These are phyloP conservation scores for Physella acuta DNA, from an alignment of 1,140 invertebrate species.

Conservation along the genomic window DNA sequence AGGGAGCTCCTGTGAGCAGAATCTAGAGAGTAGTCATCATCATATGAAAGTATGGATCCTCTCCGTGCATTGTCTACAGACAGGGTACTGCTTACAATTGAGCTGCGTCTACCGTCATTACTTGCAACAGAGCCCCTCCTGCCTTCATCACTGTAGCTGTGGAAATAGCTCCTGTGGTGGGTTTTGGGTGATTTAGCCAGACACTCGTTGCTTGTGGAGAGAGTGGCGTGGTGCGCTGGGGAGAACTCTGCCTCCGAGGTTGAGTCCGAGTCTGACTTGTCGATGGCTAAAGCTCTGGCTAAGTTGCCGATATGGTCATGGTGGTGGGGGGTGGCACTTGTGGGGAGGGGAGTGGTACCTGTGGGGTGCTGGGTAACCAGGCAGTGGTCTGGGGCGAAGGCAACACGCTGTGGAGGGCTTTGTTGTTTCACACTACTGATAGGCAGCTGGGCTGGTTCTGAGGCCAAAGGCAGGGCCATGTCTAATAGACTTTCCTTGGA, in stretches of 20 bases:
- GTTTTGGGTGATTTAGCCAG: not conserved
- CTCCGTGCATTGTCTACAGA: no score
- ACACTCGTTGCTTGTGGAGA: conserved; percentile 16
- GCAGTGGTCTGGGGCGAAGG: not conserved
- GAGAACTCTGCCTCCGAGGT: not conserved
- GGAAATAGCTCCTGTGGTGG: conserved; percentile 1
- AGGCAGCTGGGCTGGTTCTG: not conserved
- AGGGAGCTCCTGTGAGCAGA: not conserved
- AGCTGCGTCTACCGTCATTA: not conserved
- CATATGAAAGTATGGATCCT: not conserved
- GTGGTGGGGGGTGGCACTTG: not conserved
- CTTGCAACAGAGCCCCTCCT: not conserved
- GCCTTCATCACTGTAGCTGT: not conserved
- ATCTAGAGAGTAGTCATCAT: not conserved
- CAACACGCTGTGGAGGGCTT: not conserved
- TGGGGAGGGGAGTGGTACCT: not conserved
- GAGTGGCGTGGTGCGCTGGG: not conserved
- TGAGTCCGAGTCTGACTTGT: conserved; percentile 14
- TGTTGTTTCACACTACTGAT: not conserved
- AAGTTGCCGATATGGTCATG: not conserved
- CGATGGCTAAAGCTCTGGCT: not conserved
- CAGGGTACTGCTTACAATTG: not conserved
- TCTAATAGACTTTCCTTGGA: not conserved
- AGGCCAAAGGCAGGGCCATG: not conserved
- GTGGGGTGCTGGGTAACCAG: not conserved